Evolutionary conservation across 1,140 invertebrate genomes (phyloP), one percentile per base, ranked within the genome.

Genomic region (Brachionus plicatilis): DNA sequence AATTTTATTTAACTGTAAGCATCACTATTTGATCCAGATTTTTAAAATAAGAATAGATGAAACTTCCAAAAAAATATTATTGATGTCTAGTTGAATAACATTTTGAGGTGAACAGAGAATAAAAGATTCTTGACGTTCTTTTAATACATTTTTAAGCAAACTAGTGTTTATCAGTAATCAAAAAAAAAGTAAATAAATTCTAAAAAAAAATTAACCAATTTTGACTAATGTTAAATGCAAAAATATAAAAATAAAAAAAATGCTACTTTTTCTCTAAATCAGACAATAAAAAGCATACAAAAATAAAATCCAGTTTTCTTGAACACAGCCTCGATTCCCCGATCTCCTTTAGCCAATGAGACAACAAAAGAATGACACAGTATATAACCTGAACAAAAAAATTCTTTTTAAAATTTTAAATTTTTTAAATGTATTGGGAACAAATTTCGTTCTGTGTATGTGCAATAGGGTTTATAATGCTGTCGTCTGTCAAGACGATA

Each of bases 371-470:
- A 27, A 60, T 60, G 53, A 7, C 20, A 60, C 53, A 60, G 53
- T 60, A 60, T 60, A 7, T 60, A 60, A 60, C 53, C 9, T 60
- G 53, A 60, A n/a, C n/a, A n/a, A 7, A 60, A 60, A 60, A 60
- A 37, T 37, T 37, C 3, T 1, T 9, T 60, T 60, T 24, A 0
- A 60, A 20, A 60, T 60, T 9, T 60, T 60, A 60, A 60, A 60
- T 27, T 27, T 47, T 11, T 60, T 60, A 5, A 76, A 76, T 76
- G 72, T 76, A 50, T 50, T 76, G 72, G 72, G 72, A 76, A 11
- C 72, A 76, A 27, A 76, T 76, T 47, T n/a, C 43, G 3, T 76
- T 76, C 50, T 50, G 72, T 24, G 20, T 76, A n/a, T 50, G 43
- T 14, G 27, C 24, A 50, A 50, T 50, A 14, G 43, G 43, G 11